Evolutionary conservation across 2,113 vertebrate genomes (phyloP).

Genomic region (Carlito syrichta): DNA sequence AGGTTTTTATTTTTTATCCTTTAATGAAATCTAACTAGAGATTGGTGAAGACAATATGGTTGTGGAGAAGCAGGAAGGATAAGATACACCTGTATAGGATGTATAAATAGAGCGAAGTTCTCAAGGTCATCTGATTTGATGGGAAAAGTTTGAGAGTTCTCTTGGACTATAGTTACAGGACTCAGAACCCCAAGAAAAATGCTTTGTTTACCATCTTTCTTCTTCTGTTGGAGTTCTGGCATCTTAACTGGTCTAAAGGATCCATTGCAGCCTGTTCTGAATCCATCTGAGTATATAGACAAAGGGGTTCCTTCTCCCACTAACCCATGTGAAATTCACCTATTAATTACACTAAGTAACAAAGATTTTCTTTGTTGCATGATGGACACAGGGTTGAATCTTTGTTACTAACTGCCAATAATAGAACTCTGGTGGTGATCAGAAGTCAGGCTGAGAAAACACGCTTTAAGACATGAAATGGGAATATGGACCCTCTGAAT

Average conservation of each 20-base stretch:
- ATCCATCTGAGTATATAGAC: fast-evolving
- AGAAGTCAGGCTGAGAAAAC: background rate
- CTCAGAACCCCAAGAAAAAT: no score
- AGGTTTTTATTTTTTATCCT: background rate
- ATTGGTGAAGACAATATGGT: background rate
- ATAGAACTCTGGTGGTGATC: background rate
- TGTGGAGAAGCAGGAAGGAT: background rate
- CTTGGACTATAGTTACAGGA: background rate
- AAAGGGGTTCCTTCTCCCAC: background rate
- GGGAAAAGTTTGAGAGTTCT: background rate
- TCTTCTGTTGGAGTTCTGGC: background rate
- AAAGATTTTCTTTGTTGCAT: conserved; percentile 81
- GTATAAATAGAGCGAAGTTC: fast-evolving
- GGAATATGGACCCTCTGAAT: background rate
- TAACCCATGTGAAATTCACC: background rate
- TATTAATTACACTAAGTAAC: conserved; percentile 82
- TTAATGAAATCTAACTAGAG: background rate
- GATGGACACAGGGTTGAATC: conserved; percentile 85
- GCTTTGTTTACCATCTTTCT: background rate
- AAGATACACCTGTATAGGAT: background rate
- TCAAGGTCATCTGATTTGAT: background rate
- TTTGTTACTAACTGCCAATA: conserved; percentile 84
- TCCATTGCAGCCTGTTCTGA: fast-evolving
- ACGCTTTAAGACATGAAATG: fast-evolving
- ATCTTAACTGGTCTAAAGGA: background rate